These are phyloP conservation scores for Drosophila orosa DNA, from an alignment of 1,140 invertebrate genomes.

Conservation along the genomic window DNA sequence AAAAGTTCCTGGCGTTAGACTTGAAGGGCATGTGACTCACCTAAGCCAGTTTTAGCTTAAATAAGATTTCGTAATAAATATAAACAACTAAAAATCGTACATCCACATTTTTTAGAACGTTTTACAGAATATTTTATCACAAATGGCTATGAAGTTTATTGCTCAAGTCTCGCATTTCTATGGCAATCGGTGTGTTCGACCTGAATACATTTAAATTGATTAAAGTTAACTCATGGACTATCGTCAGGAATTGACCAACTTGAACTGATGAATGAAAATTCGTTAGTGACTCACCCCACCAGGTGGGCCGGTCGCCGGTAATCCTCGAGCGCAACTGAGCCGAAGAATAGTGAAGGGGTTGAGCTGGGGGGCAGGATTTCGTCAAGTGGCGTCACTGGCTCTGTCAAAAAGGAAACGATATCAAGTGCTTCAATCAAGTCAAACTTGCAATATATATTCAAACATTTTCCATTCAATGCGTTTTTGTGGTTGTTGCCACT, in stretches of 20 bases:
- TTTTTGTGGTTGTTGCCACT: slow-evolving; percentile 80
- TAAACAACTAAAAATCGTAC: neutral
- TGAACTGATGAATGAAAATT: slow-evolving; percentile 41
- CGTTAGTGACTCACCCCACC: slow-evolving; percentile 30
- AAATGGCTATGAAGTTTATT: neutral
- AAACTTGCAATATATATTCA: slow-evolving; percentile 83
- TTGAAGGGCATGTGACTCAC: neutral
- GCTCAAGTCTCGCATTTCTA: neutral
- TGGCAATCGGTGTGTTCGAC: neutral
- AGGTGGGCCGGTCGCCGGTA: slow-evolving; percentile 14
- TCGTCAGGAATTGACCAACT: slow-evolving; percentile 17
- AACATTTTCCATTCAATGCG: slow-evolving; percentile 82
- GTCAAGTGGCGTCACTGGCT: slow-evolving; percentile 53
- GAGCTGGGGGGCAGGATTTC: neutral
- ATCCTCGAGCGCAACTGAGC: slow-evolving; percentile 9
- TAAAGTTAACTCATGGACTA: slow-evolving; percentile 1
- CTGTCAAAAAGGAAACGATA: slow-evolving; percentile 74
- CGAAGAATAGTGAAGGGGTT: neutral
- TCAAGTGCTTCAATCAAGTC: slow-evolving; percentile 80
- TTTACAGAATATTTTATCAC: neutral
- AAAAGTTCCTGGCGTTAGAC: neutral
- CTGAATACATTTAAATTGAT: slow-evolving; percentile 12
- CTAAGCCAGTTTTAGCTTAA: neutral
- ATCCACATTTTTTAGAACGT: neutral
- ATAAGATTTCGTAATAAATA: too few relatives aligned